Evolutionary conservation across 2,113 vertebrate genomes (phyloP).

Genomic region (Pipra filicauda): DNA sequence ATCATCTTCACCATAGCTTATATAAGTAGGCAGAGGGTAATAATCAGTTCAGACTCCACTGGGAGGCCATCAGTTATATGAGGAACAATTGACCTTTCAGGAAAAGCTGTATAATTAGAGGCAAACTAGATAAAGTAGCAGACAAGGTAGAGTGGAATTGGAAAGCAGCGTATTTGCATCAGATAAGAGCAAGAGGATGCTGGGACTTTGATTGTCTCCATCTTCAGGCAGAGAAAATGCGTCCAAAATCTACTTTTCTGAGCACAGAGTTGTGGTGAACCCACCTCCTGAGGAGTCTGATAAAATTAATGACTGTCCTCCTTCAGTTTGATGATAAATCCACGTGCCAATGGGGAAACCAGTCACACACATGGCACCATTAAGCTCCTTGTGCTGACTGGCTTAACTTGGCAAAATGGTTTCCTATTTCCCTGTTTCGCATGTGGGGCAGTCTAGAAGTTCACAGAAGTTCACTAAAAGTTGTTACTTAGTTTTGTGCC

Average conservation of each 20-base stretch:
- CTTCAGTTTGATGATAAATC: neutral
- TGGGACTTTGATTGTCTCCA: neutral
- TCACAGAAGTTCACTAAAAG: neutral
- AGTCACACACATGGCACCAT: neutral
- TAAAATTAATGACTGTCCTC: neutral
- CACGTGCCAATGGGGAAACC: neutral
- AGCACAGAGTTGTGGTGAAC: no score
- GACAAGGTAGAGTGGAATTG: neutral
- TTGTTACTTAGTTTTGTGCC: neutral
- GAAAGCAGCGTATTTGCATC: neutral
- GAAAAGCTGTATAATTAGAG: neutral
- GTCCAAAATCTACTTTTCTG: neutral
- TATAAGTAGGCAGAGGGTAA: neutral
- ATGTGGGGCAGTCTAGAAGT: neutral
- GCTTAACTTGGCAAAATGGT: neutral
- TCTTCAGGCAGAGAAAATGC: neutral
- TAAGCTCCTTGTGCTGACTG: neutral
- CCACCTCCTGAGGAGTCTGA: neutral
- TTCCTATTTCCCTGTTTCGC: neutral
- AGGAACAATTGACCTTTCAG: conserved; percentile 22
- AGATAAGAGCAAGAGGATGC: neutral
- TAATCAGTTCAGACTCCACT: neutral
- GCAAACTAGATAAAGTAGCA: neutral
- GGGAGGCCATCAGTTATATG: neutral
- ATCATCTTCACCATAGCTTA: neutral